phyloP scores from a whole-genome alignment of 53 echinoderm and acorn worm species.

The Holothuria scabra region DNA sequence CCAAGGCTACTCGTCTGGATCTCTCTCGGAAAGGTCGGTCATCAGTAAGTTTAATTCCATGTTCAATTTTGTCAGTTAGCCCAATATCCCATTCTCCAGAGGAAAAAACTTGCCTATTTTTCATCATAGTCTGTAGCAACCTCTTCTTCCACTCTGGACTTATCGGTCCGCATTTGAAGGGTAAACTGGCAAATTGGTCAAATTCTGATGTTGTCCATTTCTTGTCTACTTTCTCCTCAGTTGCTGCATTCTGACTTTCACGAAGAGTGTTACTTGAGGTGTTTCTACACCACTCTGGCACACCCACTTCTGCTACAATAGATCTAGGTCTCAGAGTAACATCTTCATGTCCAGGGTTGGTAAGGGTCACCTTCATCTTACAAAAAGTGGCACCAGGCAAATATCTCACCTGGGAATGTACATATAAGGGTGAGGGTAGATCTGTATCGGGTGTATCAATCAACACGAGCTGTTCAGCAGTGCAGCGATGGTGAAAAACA shows the following conservation, averaged over 20 bases:
- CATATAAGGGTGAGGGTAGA: neutral
- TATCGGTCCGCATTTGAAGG: constrained; percentile 65
- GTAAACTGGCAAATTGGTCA: constrained; percentile 42
- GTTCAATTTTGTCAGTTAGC: constrained; percentile 39
- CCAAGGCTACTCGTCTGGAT: constrained; percentile 60
- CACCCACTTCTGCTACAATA: neutral
- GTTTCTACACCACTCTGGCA: neutral
- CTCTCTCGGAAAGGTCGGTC: constrained; percentile 69
- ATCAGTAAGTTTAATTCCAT: constrained; percentile 66
- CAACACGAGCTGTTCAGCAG: neutral
- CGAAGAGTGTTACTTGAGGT: no score
- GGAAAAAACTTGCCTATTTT: constrained; percentile 55
- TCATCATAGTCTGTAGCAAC: constrained; percentile 31
- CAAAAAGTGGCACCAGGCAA: constrained; percentile 22
- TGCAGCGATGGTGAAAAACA: neutral
- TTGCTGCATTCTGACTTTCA: no score
- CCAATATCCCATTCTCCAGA: constrained; percentile 69
- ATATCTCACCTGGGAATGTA: neutral
- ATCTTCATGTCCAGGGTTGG: neutral
- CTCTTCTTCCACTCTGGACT: constrained; percentile 51
- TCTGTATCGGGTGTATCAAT: neutral
- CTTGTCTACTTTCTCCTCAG: no score
- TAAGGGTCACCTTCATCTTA: neutral
- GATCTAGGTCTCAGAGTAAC: neutral
- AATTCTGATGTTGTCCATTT: no score